Base-by-base conservation (phyloP, 1,140 invertebrate genomes). In the Drosophila grimshawi region DNA sequence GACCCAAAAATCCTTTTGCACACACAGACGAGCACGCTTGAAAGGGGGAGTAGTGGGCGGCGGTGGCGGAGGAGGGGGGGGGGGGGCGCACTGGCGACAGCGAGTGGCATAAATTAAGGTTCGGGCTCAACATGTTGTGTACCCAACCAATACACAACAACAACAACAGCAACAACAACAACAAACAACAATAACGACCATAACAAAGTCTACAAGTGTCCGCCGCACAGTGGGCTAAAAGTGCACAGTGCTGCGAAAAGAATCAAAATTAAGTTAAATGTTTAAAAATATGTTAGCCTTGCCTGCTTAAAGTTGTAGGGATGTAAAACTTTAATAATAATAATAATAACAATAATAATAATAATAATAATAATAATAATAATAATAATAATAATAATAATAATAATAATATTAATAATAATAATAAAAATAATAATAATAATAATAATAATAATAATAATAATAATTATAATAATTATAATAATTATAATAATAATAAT, bases 61-160 rank as follows among this genome's bases (percentile, higher is more conserved):
- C n/a, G n/a, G n/a, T n/a, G n/a, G n/a, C n/a, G n/a, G n/a, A n/a
- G n/a, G n/a, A n/a, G n/a, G n/a, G n/a, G n/a, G n/a, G 4, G 41
- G 29, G 30, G 30, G 30, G 19, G 32, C 3, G 46, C 49, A 46
- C 41, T 32, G 68, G 41, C 76, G 62, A 56, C 48, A 61, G 57
- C 72, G 66, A 85, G 73, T 89, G 83, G 80, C 80, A 88, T 88
- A 88, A 88, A 88, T 89, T 85, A 89, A 78, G 63, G 49, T 53
- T 59, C 46, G 39, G 79, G 82, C 68, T 71, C 80, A 80, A 86
- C 81, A 81, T 86, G 78, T 67, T 66, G 63, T 77, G 41, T 63
- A 73, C 53, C 37, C 49, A 66, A 66, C 62, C 69, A 66, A 71
- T 72, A 66, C 41, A 33, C 8, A 57, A 37, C 53, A 46, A 19